Evolutionary conservation across 1,140 invertebrate genomes (phyloP).

Genomic region (Drosophila quadrilineata): DNA sequence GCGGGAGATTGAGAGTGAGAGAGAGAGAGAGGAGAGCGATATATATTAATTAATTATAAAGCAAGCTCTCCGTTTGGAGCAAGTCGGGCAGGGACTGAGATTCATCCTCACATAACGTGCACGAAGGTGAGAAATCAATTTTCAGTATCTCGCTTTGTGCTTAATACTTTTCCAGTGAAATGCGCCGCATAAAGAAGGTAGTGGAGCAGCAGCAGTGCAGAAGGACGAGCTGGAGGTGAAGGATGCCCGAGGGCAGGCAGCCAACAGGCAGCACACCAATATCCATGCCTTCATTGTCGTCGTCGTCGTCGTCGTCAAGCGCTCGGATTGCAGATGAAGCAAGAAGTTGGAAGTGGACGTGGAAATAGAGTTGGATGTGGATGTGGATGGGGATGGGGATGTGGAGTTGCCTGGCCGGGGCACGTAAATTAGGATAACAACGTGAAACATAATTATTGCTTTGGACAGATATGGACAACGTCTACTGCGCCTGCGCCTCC

Average conservation of each 20-base stretch:
- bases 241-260: conserved; percentile 44
- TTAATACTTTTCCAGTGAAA: conserved; percentile 78
- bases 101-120: conserved; percentile 70
- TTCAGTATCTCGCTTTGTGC: conserved; percentile 79
- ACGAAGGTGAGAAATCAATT: conserved; percentile 80
- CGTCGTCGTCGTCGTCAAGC: conserved; percentile 31
- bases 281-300: not conserved
- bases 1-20: not conserved
- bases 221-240: not conserved
- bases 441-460: conserved; percentile 80
- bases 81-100: not conserved
- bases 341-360: not conserved
- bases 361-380: not conserved
- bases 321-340: no score
- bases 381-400: not conserved
- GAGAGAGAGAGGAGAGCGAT: conserved; percentile 17
- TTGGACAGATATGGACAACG: conserved; percentile 74
- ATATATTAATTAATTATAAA: conserved; percentile 77
- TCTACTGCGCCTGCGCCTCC: conserved; percentile 29
- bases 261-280: conserved; percentile 8
- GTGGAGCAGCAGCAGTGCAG: conserved; percentile 5
- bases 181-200: conserved; percentile 40
- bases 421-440: conserved; percentile 80
- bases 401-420: conserved; percentile 30
- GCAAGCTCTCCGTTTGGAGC: no score